These are phyloP conservation scores for Pseudomugil tenellus DNA, from an alignment of 2,797 vertebrate genomes.

Conservation along the genomic window DNA sequence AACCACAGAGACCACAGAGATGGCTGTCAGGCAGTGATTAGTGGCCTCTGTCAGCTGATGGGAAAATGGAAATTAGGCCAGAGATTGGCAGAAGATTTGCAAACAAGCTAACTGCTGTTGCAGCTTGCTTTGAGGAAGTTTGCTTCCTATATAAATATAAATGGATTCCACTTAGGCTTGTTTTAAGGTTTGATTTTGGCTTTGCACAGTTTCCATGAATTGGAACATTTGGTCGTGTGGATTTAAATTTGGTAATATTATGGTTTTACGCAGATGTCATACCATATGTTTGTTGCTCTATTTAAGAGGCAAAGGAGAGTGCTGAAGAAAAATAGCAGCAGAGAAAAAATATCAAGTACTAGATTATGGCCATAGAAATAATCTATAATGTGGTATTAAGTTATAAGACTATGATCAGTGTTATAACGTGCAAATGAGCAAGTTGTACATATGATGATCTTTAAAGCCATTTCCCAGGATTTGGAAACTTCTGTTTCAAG, in stretches of 20 bases:
- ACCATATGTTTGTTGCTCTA: not conserved
- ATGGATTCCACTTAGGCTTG: not conserved
- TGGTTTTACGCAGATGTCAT: not conserved
- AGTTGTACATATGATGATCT: not conserved
- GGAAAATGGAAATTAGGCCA: conserved; percentile 30
- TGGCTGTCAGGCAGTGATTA: conserved; percentile 59
- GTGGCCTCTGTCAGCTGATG: conserved; percentile 44
- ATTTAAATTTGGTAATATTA: not conserved
- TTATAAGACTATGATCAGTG: not conserved
- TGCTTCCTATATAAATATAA: no score
- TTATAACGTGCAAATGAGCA: conserved; percentile 10
- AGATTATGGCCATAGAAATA: not conserved
- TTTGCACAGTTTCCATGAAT: not conserved
- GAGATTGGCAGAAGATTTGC: conserved; percentile 19
- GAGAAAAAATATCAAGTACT: not conserved
- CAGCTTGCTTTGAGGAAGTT: conserved; percentile 19
- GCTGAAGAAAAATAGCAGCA: not conserved
- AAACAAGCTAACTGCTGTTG: conserved; percentile 15
- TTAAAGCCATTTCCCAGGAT: not conserved
- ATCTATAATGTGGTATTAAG: not conserved
- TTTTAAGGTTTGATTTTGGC: conserved; percentile 1
- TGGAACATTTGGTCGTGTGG: not conserved
- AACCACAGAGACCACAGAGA: conserved; percentile 64
- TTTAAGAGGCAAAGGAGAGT: not conserved
- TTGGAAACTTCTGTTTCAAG: conserved; percentile 6